Conservation (phyloP, 2,888 invertebrate genomes). For the Cinara cedri region DNA sequence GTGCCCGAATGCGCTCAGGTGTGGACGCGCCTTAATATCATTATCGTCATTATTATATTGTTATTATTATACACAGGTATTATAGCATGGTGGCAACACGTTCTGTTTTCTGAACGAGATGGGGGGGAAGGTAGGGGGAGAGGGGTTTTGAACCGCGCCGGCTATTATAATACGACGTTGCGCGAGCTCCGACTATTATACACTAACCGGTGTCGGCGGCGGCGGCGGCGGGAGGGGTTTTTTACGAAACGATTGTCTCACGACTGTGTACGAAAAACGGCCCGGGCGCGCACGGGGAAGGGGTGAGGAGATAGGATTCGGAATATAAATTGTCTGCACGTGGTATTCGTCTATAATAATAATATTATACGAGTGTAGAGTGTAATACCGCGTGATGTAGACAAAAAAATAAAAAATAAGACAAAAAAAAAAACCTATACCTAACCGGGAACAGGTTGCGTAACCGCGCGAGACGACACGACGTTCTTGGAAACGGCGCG, state of each 20-base stretch:
- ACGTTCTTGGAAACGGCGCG: slow-evolving; percentile 12
- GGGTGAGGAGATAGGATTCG: slow-evolving; percentile 19
- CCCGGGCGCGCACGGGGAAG: background rate
- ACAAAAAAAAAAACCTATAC: too few species aligned
- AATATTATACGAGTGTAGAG: too few species aligned
- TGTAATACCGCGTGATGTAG: too few species aligned
- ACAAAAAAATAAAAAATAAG: too few species aligned
- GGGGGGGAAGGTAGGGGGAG: too few species aligned
- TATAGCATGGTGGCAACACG: too few species aligned
- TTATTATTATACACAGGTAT: too few species aligned
- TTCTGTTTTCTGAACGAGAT: background rate
- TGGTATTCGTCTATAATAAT: slow-evolving; percentile 3
- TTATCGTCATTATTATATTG: too few species aligned
- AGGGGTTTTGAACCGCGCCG: slow-evolving; percentile 1
- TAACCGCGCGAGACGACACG: background rate
- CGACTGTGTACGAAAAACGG: background rate
- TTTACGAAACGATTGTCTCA: slow-evolving; percentile 33
- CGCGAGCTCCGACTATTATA: too few species aligned
- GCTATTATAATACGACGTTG: slow-evolving; percentile 22
- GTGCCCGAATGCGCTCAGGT: too few species aligned
- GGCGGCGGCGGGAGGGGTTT: background rate
- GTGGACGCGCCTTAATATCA: too few species aligned
- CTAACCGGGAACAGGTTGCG: background rate
- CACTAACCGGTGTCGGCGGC: background rate
- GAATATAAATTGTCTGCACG: background rate